Percentiles rank a stretch among this genome's conserved stretches.
These are phyloP conservation scores for Arnoldichthys spilopterus DNA, from an alignment of 2,797 vertebrate species.

Conservation along the genomic window DNA sequence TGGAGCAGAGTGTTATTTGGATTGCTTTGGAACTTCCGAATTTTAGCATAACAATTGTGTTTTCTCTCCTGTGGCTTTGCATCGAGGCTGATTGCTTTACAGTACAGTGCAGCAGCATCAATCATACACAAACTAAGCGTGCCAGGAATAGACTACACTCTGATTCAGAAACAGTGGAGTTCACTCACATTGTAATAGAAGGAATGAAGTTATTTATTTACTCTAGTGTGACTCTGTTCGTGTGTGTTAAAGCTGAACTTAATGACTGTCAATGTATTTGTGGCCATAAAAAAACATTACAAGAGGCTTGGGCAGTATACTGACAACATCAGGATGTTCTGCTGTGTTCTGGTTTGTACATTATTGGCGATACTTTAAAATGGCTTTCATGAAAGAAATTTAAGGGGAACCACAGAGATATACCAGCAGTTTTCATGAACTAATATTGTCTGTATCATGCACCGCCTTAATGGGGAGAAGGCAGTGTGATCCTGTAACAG, in stretches of 20 bases:
- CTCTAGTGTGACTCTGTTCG: not conserved
- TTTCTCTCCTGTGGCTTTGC: constrained; percentile 24
- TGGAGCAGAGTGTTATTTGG: constrained; percentile 22
- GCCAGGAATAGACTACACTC: constrained; percentile 38
- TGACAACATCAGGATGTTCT: not conserved
- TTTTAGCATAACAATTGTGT: constrained; percentile 41
- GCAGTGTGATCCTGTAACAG: no score
- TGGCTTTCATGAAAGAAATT: no score
- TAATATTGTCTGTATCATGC: no score
- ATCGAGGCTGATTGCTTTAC: constrained; percentile 36
- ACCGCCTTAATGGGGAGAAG: no score
- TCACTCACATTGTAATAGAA: constrained; percentile 20
- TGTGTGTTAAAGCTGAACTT: not conserved
- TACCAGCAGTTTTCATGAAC: no score
- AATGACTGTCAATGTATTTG: not conserved
- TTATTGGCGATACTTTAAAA: no score
- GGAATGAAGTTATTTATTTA: constrained; percentile 11
- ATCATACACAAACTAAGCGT: constrained; percentile 39
- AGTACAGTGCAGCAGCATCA: constrained; percentile 34
- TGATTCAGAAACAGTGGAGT: constrained; percentile 22
- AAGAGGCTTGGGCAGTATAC: not conserved
- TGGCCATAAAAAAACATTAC: not conserved
- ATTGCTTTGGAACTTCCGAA: constrained; percentile 26
- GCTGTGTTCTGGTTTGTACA: no score
- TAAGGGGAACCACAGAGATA: no score